These are phyloP conservation scores for Botia almorhae DNA, from an alignment of 2,797 vertebrate species.

Conservation along the genomic window DNA sequence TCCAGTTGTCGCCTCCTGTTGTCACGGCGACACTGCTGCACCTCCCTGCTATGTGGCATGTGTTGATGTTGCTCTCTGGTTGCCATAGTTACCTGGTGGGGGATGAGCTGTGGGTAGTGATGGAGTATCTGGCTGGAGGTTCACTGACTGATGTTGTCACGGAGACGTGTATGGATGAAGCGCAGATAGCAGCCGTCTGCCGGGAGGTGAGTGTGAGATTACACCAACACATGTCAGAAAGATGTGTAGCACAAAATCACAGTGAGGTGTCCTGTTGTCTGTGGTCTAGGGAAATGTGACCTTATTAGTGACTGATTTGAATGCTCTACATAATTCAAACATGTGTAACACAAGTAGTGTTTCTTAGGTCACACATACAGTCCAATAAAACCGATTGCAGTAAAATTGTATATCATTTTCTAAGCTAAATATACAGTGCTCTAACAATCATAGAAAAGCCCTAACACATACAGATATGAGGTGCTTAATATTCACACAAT, in stretches of 20 bases:
- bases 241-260: too few species aligned
- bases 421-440: too few species aligned
- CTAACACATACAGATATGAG: background rate
- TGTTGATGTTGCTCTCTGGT: constrained; percentile 38
- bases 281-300: too few species aligned
- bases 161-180: constrained; percentile 97
- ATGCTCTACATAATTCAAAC: background rate
- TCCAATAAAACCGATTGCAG: too few species aligned
- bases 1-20: constrained; percentile 37
- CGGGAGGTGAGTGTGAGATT: constrained; percentile 83
- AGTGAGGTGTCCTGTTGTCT: background rate
- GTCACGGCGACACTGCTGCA: constrained; percentile 56
- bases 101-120: constrained; percentile 97
- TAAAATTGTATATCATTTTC: too few species aligned
- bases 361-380: too few species aligned
- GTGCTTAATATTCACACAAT: background rate
- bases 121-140: constrained; percentile 97
- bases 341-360: too few species aligned
- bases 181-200: constrained; percentile 94
- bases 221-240: too few species aligned
- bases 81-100: constrained; percentile 90
- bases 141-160: constrained; percentile 95
- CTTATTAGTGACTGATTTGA: background rate
- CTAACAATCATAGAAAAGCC: background rate
- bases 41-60: constrained; percentile 37